A percentile compares a stretch with the other conserved stretches of the same genome.
phyloP scores from a whole-genome alignment of 2,797 vertebrate species.

The Lophius americanus region DNA sequence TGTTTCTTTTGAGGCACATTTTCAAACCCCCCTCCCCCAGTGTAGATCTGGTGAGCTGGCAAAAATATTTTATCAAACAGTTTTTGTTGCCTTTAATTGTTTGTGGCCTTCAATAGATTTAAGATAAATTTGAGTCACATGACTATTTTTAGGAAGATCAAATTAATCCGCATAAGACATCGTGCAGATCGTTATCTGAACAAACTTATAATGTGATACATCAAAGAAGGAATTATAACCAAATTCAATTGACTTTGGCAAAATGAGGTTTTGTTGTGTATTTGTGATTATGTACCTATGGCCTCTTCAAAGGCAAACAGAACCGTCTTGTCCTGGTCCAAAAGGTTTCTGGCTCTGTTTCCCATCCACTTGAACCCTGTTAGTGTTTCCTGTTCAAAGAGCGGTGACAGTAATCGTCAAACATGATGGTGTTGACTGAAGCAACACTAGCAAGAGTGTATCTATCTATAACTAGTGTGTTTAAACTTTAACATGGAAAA shows the following conservation, averaged over 20 bases:
- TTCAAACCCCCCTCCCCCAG: not conserved
- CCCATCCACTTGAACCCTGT: conserved; percentile 99
- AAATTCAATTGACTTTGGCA: not conserved
- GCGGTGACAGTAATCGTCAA: too few relatives aligned
- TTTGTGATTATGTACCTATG: conserved; percentile 83
- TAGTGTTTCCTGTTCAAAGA: conserved; percentile 89
- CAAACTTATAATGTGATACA: not conserved
- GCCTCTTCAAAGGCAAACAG: conserved; percentile 99
- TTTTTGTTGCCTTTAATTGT: too few relatives aligned
- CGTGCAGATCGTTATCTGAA: not conserved
- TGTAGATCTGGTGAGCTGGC: conserved; percentile 1
- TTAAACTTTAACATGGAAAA: too few relatives aligned
- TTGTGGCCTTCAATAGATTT: not conserved
- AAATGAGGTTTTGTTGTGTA: conserved; percentile 1
- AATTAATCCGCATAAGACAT: conserved; percentile 7
- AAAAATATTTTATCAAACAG: not conserved
- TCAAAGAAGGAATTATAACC: conserved; percentile 6
- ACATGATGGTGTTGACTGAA: too few relatives aligned
- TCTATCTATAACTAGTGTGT: too few relatives aligned
- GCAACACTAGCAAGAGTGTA: too few relatives aligned
- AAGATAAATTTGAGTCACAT: conserved; percentile 8
- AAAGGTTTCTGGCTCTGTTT: conserved; percentile 90
- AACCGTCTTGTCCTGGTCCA: conserved; percentile 91
- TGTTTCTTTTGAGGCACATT: too few relatives aligned
- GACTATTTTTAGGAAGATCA: not conserved